Base-by-base conservation (phyloP, 2,888 invertebrate genomes). In the Xanthostigma xanthostigma region DNA sequence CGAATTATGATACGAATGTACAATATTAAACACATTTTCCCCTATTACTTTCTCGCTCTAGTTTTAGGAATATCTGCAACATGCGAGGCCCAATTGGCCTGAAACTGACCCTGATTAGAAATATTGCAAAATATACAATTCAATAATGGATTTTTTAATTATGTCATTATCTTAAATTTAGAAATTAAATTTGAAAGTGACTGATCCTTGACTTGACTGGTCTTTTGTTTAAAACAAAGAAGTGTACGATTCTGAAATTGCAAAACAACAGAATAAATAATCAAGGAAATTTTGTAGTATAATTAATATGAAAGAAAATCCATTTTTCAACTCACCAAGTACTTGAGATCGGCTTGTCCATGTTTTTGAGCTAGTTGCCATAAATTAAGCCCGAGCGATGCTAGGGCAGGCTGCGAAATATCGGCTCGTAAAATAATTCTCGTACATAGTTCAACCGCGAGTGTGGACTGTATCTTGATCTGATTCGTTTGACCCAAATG, bases 351-450 rank as follows among this genome's bases (percentile, higher is more conserved):
- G 6, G 56, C 57, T 49, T 58, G 55, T 38, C 59, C 60, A 59
- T 79, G 71, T 65, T 84, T 89, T 55, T 80, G 76, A 13, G 84
- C 76, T 54, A 92, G 69, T 59, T 79, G 76, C 91, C 92, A 93
- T 41, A 94, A 70, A 66, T 91, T 91, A 0, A 77, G 62, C 0
- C 87, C 85, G 50, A 94, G 70, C 46, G 73, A 76, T 35, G 75
- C 71, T 66, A 88, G 72, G 14, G 75, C 68, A 9, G 75, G 69
- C 45, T 73, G 71, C 5, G 67, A 64, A 8, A 87, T 61, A 61
- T 87, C 80, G 0, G 78, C 79, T 54, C 82, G 74, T 35, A 75
- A 69, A 5, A 78, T 69, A 37, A 87, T 75, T 11, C 80, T 73
- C 62, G 78, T 70, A 59, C 86, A 83, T 44, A 89, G 60, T 53